phyloP scores from a whole-genome alignment of 2,113 vertebrate genomes.

The Psettodes erumei region DNA sequence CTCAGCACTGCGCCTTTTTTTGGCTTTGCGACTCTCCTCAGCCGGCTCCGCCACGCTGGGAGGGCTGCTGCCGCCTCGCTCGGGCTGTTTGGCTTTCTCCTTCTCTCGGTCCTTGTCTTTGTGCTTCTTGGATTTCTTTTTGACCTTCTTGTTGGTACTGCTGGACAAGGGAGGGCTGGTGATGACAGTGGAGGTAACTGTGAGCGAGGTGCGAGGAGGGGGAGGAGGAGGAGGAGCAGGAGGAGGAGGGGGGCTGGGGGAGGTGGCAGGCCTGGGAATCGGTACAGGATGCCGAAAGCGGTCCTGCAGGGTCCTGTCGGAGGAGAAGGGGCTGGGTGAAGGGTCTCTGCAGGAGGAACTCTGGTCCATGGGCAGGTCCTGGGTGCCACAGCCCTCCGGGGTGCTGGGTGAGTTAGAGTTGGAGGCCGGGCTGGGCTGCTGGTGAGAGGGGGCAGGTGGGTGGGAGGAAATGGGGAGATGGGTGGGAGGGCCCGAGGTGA shows the following conservation, averaged over 20 bases:
- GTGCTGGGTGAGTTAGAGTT: slow-evolving; percentile 90
- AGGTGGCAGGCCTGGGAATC: slow-evolving; percentile 42
- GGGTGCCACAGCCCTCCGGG: slow-evolving; percentile 87
- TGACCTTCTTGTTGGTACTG: slow-evolving; percentile 82
- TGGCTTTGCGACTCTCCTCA: slow-evolving; percentile 63
- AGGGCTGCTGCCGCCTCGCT: slow-evolving; percentile 57
- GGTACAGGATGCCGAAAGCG: slow-evolving; percentile 63
- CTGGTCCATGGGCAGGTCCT: slow-evolving; percentile 86
- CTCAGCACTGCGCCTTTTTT: slow-evolving; percentile 69
- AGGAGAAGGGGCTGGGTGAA: slow-evolving; percentile 72
- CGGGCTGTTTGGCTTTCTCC: slow-evolving; percentile 68
- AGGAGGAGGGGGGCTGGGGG: slow-evolving; percentile 69
- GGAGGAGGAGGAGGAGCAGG: slow-evolving; percentile 51
- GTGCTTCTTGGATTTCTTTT: slow-evolving; percentile 89
- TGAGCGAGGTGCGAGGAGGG: slow-evolving; percentile 76
- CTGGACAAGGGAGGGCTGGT: slow-evolving; percentile 66
- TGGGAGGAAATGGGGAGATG: slow-evolving; percentile 80
- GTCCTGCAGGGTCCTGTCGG: slow-evolving; percentile 68
- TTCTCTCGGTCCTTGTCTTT: slow-evolving; percentile 84
- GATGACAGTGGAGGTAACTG: slow-evolving; percentile 71
- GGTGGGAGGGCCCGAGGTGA: slow-evolving; percentile 69
- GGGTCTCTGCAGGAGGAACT: slow-evolving; percentile 84
- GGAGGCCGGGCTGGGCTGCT: slow-evolving; percentile 82
- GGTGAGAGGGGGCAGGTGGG: slow-evolving; percentile 75
- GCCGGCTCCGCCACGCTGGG: slow-evolving; percentile 36